phyloP scores from a whole-genome alignment of 2,113 vertebrate species.

The Agapornis roseicollis region DNA sequence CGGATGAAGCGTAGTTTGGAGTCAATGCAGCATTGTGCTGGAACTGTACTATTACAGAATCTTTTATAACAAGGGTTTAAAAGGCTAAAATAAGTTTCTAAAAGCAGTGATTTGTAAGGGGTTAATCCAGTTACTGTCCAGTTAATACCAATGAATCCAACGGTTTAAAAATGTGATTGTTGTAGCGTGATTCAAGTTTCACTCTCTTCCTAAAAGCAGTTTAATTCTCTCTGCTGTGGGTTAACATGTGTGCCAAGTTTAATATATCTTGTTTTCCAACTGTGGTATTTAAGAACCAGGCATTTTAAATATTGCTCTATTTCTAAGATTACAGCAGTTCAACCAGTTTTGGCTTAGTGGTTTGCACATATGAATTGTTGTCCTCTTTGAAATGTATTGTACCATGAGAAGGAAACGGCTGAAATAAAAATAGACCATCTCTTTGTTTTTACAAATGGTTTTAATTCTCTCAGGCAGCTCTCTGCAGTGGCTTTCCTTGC shows the following conservation, averaged over 20 bases:
- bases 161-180: neutral
- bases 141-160: neutral
- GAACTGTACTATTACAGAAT: neutral
- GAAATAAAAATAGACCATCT: slow-evolving; percentile 44
- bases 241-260: neutral
- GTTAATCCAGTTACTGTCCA: neutral
- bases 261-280: neutral
- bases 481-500: neutral
- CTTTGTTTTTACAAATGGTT: slow-evolving; percentile 56
- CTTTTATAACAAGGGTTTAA: neutral
- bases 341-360: neutral
- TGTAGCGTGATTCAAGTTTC: neutral
- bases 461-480: slow-evolving; percentile 13
- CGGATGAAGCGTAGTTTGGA: neutral
- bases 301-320: neutral
- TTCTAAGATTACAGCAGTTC: neutral
- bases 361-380: slow-evolving; percentile 35
- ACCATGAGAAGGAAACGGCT: slow-evolving; percentile 24
- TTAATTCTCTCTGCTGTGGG: neutral
- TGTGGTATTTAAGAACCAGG: neutral
- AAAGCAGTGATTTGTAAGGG: neutral
- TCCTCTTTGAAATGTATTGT: slow-evolving; percentile 23
- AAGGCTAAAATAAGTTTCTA: neutral
- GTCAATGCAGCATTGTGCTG: neutral
- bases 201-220: neutral